Evolutionary conservation across 2,888 invertebrate species (phyloP), one percentile per base, ranked within the genome.

Genomic region (Cataglyphis livida): DNA sequence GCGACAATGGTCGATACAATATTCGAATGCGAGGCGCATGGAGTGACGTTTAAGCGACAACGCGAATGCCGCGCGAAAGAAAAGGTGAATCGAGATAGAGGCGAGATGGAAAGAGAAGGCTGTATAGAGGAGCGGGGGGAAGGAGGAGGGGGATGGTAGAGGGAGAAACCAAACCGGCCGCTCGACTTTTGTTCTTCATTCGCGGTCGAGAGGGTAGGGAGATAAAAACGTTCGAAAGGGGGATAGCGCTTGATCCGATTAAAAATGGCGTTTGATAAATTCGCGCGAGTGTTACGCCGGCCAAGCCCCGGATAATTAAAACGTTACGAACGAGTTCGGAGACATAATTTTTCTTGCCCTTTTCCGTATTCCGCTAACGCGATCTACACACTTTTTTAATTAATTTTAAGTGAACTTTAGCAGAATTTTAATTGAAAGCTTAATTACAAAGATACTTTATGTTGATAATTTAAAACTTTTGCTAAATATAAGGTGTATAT

Each of bases 231-330:
- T 59, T 41, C 10, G 57, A 59, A 38, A 70, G 18, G 21, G 59
- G 57, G 18, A 64, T 28, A 74, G 61, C 71, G 82, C 54, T 84
- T 90, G 86, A 89, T 87, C 85, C 84, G 88, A 90, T 90, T 90
- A 90, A 89, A 79, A 79, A 90, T 89, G 86, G 84, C 84, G 82
- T 89, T 87, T 89, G 87, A 89, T 89, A 90, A 89, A 89, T 89
- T 89, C 82, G 74, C 85, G 76, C 83, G 79, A 62, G 61, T 59
- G 84, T 83, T 84, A 83, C 83, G 81, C 79, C 82, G 70, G 81
- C 81, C 84, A 70, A 81, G 51, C 21, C 51, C 70, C 73, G 79
- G 86, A 87, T 89, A 89, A 89, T 89, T 89, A 89, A 89, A 89
- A 86, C 88, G 88, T 89, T 89, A 85, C 85, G 78, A 84, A 87